Base-by-base conservation (phyloP, 2,888 invertebrate genomes). In the Sesia apiformis region DNA sequence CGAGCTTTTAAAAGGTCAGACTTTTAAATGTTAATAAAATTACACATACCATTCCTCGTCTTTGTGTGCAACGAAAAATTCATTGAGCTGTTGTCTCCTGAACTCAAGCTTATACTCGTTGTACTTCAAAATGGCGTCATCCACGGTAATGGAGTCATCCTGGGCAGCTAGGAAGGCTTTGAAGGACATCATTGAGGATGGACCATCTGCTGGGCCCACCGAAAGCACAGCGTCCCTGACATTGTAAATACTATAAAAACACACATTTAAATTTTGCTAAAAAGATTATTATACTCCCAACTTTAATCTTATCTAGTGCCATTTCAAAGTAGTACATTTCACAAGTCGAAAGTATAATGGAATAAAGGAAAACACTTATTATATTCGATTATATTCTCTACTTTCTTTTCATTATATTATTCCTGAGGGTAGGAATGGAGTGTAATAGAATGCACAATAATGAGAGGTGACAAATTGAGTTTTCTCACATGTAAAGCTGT, bases 71-170 rank as follows among this genome's bases (percentile, higher is more conserved):
- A 98, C 95, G 90, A 99, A 99, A 90, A 99, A 99, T 81, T 99
- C 98, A 87, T 98, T 98, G 55, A 99, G 92, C 81, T 99, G 99
- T 78, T 98, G 97, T 54, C 97, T 92, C 70, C 96, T 95, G 83
- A 98, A 99, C 72, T 99, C 99, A 71, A 97, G 90, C 86, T 99
- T 99, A 90, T 99, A 99, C 76, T 99, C 98, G 84, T 97, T 98
- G 89, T 99, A 99, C 78, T 98, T 98, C 72, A 94, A 93, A 62
- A 99, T 94, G 3, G 98, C 98, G 76, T 98, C 98, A 63, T 98
- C 97, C 66, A 98, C 98, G 43, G 98, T 98, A 67, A 99, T 98
- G 61, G 96, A 95, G 84, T 99, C 99, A 81, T 99, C 99, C 81
- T 98, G 98, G 7, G 97, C 96, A 42, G 95, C 95, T 56, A 99